Evolutionary conservation across 2,888 invertebrate genomes (phyloP), one percentile per base, ranked within the genome.

Genomic region (Pollenia amentaria): DNA sequence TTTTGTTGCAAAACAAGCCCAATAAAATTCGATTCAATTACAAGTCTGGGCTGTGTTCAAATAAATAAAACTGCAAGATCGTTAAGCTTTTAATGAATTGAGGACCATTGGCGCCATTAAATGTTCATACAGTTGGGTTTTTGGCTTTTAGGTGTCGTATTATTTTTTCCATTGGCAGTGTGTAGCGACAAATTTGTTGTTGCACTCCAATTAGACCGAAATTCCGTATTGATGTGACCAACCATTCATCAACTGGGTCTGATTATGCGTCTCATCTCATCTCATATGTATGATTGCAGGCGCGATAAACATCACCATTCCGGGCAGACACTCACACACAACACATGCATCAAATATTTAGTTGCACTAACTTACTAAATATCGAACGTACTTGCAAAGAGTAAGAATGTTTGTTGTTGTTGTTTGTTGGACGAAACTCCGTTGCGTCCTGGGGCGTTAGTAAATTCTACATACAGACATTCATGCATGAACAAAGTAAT

Each of bases 371-470:
- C 80, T 72, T 46, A 46, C 29, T 64, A 82, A 42, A 70, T 18
- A 44, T 42, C 29, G 29, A 1, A 42, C 29, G 14, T 46, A 72
- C 21, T n/a, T 55, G n/a, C 29, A 72, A 21, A 29, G 9, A 12
- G 12, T 72, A 11, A 53, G 44, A 18, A 46, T 42, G 60, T 60
- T 16, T 57, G 62, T 46, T n/a, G 64, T 51, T 9, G 40, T 51
- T 73, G 64, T 53, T 48, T 16, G 57, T 64, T 87, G 84, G 44
- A 79, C 38, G 70, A 72, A 87, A 60, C 72, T 81, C 77, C 80
- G 80, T 84, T 87, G 84, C 67, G 73, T 87, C 87, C 87, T 84
- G 87, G 80, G 87, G 87, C 84, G 87, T 84, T 67, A 77, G 80
- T 69, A 60, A 64, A 53, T 69, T 60, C 46, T 62, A 55, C 62